Evolutionary conservation across 2,888 invertebrate species (phyloP).

Genomic region (Eilema sororculum): DNA sequence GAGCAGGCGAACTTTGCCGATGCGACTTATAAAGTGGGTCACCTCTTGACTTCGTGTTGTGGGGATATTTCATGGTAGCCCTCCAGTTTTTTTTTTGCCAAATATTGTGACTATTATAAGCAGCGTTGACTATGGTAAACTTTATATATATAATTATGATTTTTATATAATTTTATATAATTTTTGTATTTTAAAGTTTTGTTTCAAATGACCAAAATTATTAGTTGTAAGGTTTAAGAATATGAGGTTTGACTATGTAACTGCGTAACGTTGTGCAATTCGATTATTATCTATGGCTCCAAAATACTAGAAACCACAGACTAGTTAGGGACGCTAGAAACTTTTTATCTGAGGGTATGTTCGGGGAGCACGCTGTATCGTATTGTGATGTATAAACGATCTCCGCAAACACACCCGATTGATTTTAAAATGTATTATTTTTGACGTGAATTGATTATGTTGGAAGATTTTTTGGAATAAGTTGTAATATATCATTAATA

Average conservation of each 20-base stretch:
- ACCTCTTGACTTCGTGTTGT: no score
- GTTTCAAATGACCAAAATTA: conserved; percentile 1
- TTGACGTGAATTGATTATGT: neutral
- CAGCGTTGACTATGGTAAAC: no score
- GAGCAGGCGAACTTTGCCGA: no score
- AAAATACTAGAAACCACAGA: neutral
- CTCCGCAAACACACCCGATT: neutral
- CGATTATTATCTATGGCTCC: neutral
- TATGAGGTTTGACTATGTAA: neutral
- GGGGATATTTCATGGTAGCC: no score
- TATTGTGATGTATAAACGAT: neutral
- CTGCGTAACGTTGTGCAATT: neutral
- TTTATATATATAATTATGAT: neutral
- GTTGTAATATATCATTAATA: conserved; percentile 32
- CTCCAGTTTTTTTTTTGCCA: no score
- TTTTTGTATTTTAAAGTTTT: neutral
- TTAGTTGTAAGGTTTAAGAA: conserved; percentile 3
- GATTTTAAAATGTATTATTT: neutral
- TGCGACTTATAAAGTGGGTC: no score
- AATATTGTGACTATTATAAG: no score
- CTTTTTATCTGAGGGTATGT: neutral
- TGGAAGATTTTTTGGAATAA: neutral
- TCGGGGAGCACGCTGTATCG: neutral
- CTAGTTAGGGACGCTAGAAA: no score
- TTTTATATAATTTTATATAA: neutral